Conservation (phyloP, 2,797 vertebrate genomes). For the Lacerta bilineata region DNA sequence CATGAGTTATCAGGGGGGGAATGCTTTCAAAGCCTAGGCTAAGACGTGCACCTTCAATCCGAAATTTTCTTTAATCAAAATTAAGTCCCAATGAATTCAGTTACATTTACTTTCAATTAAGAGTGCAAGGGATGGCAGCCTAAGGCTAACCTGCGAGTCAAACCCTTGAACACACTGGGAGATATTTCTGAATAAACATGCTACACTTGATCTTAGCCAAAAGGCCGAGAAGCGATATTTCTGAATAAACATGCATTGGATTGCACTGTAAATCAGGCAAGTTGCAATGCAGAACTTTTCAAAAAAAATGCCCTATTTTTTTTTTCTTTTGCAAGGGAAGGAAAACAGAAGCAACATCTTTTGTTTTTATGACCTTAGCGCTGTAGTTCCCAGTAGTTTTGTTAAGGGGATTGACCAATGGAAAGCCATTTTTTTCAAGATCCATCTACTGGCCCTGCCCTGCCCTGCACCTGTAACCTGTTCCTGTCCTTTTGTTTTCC, state of each 20-base stretch:
- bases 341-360: neutral
- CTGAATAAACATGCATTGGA: neutral
- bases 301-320: neutral
- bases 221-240: too few relatives aligned
- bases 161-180: neutral
- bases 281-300: neutral
- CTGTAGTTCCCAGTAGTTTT: neutral
- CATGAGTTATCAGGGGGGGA: neutral
- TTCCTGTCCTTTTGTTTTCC: neutral
- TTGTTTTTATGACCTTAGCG: neutral
- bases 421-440: neutral
- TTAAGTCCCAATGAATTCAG: neutral
- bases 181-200: neutral
- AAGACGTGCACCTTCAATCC: neutral
- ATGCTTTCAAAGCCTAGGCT: neutral
- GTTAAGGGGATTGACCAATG: neutral
- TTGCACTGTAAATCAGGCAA: neutral
- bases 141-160: neutral
- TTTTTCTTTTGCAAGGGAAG: neutral
- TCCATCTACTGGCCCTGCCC: too few relatives aligned
- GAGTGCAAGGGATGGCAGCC: neutral
- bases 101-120: constrained; percentile 1
- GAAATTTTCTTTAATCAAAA: constrained; percentile 3
- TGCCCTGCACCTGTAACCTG: neutral
- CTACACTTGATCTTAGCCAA: too few relatives aligned